Percentiles rank a stretch among this genome's conserved stretches.
Evolutionary conservation across 2,797 vertebrate genomes (phyloP).

Genomic region (Periophthalmus magnuspinnatus): DNA sequence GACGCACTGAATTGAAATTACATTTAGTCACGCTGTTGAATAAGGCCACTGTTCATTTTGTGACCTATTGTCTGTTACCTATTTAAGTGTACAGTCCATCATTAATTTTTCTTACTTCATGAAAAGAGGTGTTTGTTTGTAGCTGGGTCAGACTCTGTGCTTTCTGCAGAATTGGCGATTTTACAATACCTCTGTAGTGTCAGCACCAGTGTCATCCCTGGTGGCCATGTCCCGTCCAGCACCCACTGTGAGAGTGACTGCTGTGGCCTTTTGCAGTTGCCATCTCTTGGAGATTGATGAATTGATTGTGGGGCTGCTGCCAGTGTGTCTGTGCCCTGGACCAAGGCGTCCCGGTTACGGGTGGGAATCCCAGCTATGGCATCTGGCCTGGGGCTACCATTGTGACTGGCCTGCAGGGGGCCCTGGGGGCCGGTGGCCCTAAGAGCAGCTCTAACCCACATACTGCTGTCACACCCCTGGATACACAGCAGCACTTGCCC

Average conservation of each 20-base stretch:
- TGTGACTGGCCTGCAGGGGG: slow-evolving; percentile 79
- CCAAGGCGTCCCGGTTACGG: slow-evolving; percentile 83
- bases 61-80: neutral
- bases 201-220: slow-evolving; percentile 57
- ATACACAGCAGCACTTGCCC: slow-evolving; percentile 75
- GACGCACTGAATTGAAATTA: slow-evolving; percentile 2
- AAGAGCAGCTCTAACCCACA: slow-evolving; percentile 80
- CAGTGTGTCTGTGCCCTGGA: slow-evolving; percentile 84
- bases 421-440: slow-evolving; percentile 77
- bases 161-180: slow-evolving; percentile 42
- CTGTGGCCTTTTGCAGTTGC: slow-evolving; percentile 73
- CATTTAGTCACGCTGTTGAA: slow-evolving; percentile 11
- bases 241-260: slow-evolving; percentile 66
- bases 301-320: slow-evolving; percentile 82
- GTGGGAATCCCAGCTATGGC: slow-evolving; percentile 85
- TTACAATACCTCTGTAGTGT: slow-evolving; percentile 34
- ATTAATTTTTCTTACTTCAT: slow-evolving; percentile 8
- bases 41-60: slow-evolving; percentile 6
- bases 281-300: slow-evolving; percentile 80
- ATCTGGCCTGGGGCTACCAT: slow-evolving; percentile 80
- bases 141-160: slow-evolving; percentile 17
- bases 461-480: slow-evolving; percentile 86
- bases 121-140: slow-evolving; percentile 19
- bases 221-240: slow-evolving; percentile 69
- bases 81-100: slow-evolving; percentile 18